Percentiles rank a stretch among this genome's conserved stretches.
Evolutionary conservation across 2,888 invertebrate genomes (phyloP).

Genomic region (Acanthosepion esculentum): DNA sequence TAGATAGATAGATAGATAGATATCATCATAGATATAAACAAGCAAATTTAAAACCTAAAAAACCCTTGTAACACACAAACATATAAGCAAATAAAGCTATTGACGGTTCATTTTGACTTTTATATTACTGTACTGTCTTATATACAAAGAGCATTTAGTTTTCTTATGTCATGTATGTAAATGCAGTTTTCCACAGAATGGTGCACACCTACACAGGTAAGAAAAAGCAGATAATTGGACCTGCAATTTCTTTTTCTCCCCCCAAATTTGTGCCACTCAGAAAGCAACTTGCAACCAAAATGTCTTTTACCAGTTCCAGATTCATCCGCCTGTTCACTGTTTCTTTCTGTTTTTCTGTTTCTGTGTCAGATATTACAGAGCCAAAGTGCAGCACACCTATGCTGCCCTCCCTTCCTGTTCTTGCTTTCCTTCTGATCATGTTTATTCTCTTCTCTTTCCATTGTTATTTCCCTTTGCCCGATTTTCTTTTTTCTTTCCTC

Average conservation of each 20-base stretch:
- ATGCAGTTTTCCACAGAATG: background rate
- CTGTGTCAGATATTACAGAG: background rate
- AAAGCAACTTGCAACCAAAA: background rate
- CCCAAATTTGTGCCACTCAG: background rate
- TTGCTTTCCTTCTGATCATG: too few species aligned
- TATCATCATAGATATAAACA: too few species aligned
- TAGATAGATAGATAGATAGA: too few species aligned
- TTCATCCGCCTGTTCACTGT: background rate
- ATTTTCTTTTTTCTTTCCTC: too few species aligned
- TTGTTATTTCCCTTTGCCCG: too few species aligned
- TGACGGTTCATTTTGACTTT: background rate
- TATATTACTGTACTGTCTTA: background rate
- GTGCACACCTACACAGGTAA: background rate
- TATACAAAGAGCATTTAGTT: background rate
- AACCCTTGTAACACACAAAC: background rate
- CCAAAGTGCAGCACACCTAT: background rate
- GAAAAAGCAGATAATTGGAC: slow-evolving; percentile 2
- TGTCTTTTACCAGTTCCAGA: background rate
- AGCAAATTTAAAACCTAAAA: too few species aligned
- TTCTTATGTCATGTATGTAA: background rate
- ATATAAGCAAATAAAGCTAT: background rate
- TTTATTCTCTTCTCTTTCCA: too few species aligned
- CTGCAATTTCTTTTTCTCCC: background rate
- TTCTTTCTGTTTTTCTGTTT: background rate
- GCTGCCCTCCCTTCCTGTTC: background rate